phyloP scores from a whole-genome alignment of 1,140 invertebrate genomes.

The Rhagoletis pomonella region DNA sequence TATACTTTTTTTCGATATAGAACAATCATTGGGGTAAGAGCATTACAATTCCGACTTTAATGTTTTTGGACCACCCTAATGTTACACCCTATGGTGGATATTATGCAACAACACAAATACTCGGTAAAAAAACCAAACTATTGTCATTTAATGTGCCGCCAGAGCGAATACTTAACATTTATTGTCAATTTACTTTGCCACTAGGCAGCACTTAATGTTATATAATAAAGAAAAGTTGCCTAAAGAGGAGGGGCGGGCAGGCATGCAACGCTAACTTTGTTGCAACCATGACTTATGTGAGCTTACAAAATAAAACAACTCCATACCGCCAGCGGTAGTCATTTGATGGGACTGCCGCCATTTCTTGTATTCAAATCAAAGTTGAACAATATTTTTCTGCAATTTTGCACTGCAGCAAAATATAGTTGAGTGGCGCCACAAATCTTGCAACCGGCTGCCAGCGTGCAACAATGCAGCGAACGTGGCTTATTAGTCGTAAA shows the following conservation, averaged over 20 bases:
- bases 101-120: not conserved
- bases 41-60: too few relatives aligned
- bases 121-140: not conserved
- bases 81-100: not conserved
- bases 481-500: slow-evolving; percentile 50
- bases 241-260: too few relatives aligned
- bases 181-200: slow-evolving; percentile 11
- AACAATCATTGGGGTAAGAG: too few relatives aligned
- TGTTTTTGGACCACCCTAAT: too few relatives aligned
- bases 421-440: slow-evolving; percentile 35
- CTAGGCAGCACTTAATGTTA: not conserved
- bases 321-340: not conserved
- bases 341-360: not conserved
- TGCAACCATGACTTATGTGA: too few relatives aligned
- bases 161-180: slow-evolving; percentile 1
- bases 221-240: not conserved
- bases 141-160: slow-evolving; percentile 26
- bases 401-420: not conserved
- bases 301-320: not conserved
- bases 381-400: not conserved
- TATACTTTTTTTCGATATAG: too few relatives aligned
- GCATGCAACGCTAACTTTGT: too few relatives aligned
- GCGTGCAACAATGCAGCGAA: slow-evolving; percentile 40
- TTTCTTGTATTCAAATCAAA: not conserved
- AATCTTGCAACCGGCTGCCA: slow-evolving; percentile 29